Base-by-base conservation (phyloP, 2,888 invertebrate genomes). In the Sepioteuthis lessoniana region DNA sequence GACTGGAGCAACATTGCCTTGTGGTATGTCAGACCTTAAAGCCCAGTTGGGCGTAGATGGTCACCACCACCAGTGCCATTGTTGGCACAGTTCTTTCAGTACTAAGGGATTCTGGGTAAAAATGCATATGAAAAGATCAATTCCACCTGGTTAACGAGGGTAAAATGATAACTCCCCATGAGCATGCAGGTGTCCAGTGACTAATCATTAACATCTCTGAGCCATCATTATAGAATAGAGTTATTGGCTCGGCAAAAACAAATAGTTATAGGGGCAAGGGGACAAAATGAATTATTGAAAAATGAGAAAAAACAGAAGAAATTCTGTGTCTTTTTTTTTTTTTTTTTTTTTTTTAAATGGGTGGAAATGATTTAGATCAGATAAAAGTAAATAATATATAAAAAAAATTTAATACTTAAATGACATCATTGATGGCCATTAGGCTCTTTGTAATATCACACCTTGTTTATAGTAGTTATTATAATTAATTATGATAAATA, bases 1-100 rank as follows among this genome's bases (percentile, higher is more conserved):
- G 91, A 46, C 91, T 46, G 42, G 46, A 42, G 42, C 91, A 46
- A 91, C 91, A 91, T 28, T 91, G 31, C 91, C 76, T 76, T 76
- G 76, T 35, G 76, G n/a, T 76, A 76, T 76, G 76, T 76, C 76
- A 76, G 76, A 76, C n/a, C n/a, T 76, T 76, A 76, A 76, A 76
- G n/a, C 76, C 76, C 76, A 76, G 76, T 76, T n/a, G 76, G 76
- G 76, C 35, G 76, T 76, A 19, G 76, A 76, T 76, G 76, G 76
- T 76, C 76, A 76, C n/a, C 76, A 76, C 35, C 76, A 76, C n/a
- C n/a, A n/a, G n/a, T 19, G n/a, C 76, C 76, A 76, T 76, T 76
- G 76, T 76, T 76, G 76, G 76, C n/a, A 76, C n/a, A 76, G 76
- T 76, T 76, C n/a, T 76, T 19, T 60, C 31, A 7, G 19, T 35